Conservation (phyloP, 2,888 invertebrate species). For the Dolichomitus sp. region DNA sequence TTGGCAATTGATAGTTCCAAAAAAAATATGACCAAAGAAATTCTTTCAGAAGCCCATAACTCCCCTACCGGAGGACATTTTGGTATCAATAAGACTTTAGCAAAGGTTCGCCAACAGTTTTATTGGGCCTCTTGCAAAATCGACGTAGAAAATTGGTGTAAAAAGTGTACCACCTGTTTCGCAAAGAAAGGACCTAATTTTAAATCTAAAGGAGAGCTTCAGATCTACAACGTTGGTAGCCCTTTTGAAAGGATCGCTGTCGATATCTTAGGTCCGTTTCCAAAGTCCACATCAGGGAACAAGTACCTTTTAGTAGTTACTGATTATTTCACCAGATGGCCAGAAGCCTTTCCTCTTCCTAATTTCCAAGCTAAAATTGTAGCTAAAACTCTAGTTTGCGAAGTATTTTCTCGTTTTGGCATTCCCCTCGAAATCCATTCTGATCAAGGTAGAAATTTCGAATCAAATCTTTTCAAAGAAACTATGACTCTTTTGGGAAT, state of each 20-base stretch:
- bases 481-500: background rate
- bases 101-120: slow-evolving; percentile 71
- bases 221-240: slow-evolving; percentile 67
- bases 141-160: slow-evolving; percentile 72
- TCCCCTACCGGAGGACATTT: slow-evolving; percentile 73
- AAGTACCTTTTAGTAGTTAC: slow-evolving; percentile 71
- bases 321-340: slow-evolving; percentile 74
- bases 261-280: slow-evolving; percentile 72
- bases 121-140: slow-evolving; percentile 65
- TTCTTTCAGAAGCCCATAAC: slow-evolving; percentile 68
- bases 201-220: slow-evolving; percentile 63
- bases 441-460: background rate
- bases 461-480: background rate
- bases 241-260: slow-evolving; percentile 69
- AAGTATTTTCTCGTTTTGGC: too few relatives aligned
- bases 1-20: too few relatives aligned
- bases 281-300: slow-evolving; percentile 67
- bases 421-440: too few relatives aligned
- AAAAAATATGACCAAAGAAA: too few relatives aligned
- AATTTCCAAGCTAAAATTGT: too few relatives aligned
- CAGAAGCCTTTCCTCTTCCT: slow-evolving; percentile 76
- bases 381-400: too few relatives aligned
- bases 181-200: slow-evolving; percentile 65
- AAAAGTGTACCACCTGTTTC: slow-evolving; percentile 67
- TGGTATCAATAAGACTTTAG: slow-evolving; percentile 73